A percentile compares a stretch with the other conserved stretches of the same genome.
Conservation (phyloP, 2,797 vertebrate genomes). For the Sebastes kiyomatsui region DNA sequence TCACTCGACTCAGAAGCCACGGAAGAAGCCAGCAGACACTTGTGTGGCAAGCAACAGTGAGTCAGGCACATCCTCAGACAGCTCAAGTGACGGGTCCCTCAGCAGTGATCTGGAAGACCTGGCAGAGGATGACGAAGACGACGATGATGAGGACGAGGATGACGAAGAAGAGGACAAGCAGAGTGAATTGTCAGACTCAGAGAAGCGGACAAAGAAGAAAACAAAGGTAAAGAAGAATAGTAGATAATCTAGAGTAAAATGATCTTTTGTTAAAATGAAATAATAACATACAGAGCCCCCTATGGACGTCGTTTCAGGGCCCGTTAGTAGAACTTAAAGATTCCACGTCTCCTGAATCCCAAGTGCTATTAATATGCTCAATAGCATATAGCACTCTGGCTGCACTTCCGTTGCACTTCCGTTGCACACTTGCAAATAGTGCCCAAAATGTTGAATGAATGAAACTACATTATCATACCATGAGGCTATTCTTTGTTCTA, state of each 20-base stretch:
- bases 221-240: constrained; percentile 83
- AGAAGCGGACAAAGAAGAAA: constrained; percentile 90
- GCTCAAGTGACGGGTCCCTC: constrained; percentile 94
- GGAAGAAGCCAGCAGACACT: constrained; percentile 90
- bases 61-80: constrained; percentile 93
- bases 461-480: constrained; percentile 16
- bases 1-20: constrained; percentile 84
- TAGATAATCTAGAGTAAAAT: background rate
- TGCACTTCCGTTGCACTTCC: too few relatives aligned
- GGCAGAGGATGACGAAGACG: constrained; percentile 93
- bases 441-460: constrained; percentile 32
- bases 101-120: constrained; percentile 97
- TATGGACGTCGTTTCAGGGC: too few relatives aligned
- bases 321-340: too few relatives aligned
- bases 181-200: constrained; percentile 86
- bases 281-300: background rate
- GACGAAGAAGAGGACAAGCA: constrained; percentile 94
- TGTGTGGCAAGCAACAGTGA: constrained; percentile 93
- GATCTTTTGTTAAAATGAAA: background rate
- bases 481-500: constrained; percentile 13
- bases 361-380: too few relatives aligned
- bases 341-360: too few relatives aligned
- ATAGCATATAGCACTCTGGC: too few relatives aligned
- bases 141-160: constrained; percentile 91
- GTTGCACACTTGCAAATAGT: background rate